Percentiles rank a stretch among this genome's conserved stretches.
Conservation (phyloP, 2,113 vertebrate species). For the Anarrhichthys ocellatus region DNA sequence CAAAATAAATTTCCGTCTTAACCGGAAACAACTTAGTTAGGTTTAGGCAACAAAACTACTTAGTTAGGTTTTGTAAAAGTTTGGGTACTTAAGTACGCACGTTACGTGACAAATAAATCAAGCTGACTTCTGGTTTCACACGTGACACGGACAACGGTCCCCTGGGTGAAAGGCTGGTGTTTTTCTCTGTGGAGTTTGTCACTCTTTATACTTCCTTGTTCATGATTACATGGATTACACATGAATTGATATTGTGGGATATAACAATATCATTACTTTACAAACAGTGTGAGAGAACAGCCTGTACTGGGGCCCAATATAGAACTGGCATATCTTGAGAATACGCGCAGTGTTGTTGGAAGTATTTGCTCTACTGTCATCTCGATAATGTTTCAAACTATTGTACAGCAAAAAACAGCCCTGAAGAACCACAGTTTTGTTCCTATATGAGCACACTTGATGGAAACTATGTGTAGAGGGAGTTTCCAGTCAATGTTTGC, state of each 20-base stretch:
- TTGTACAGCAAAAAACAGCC: not conserved
- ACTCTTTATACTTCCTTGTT: not conserved
- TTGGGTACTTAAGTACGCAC: not conserved
- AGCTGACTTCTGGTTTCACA: not conserved
- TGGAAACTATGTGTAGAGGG: conserved; percentile 64
- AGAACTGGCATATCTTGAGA: not conserved
- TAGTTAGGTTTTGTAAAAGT: not conserved
- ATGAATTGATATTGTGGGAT: not conserved
- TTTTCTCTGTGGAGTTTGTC: not conserved
- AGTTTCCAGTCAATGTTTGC: conserved; percentile 61
- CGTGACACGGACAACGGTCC: not conserved
- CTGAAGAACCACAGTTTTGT: not conserved
- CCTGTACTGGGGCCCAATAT: not conserved
- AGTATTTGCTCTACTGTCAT: not conserved
- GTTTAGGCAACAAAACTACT: not conserved
- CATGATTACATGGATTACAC: not conserved
- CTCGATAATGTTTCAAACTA: not conserved
- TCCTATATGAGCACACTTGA: conserved; percentile 20
- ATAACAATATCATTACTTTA: not conserved
- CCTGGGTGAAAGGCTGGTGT: not conserved
- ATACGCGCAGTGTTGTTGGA: not conserved
- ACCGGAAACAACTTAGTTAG: not conserved
- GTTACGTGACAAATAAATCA: not conserved
- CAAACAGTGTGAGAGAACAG: not conserved
- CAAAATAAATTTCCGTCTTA: not conserved